A percentile compares a stretch with the other conserved stretches of the same genome.
phyloP scores from a whole-genome alignment of 2,888 invertebrate species.

The Pseudococcus jackbeardsleyi region DNA sequence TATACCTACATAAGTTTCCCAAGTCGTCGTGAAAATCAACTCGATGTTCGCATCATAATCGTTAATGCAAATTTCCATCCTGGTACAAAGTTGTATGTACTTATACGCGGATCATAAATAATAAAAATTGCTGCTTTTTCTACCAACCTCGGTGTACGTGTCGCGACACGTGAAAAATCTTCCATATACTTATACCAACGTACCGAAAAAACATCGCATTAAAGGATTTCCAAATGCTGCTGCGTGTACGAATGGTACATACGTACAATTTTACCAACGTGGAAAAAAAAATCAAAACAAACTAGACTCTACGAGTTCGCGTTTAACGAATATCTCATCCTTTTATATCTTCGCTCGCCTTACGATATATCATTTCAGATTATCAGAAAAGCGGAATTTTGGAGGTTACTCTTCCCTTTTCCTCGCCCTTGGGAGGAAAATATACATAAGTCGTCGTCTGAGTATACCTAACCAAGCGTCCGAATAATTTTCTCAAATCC shows the following conservation, averaged over 20 bases:
- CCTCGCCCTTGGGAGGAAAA: too few species aligned
- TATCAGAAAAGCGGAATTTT: constrained; percentile 42
- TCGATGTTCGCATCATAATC: constrained; percentile 8
- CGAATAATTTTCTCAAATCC: constrained; percentile 15
- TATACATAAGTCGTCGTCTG: too few species aligned
- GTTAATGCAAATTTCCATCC: constrained; percentile 23
- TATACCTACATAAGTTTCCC: neutral
- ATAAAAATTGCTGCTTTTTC: constrained; percentile 30
- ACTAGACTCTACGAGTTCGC: constrained; percentile 19
- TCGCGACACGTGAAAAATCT: constrained; percentile 49
- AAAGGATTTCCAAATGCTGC: constrained; percentile 33
- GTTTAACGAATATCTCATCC: constrained; percentile 34
- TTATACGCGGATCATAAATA: constrained; percentile 29
- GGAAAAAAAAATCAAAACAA: constrained; percentile 46
- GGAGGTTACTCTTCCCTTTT: neutral
- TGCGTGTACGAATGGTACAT: neutral
- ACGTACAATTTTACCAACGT: neutral
- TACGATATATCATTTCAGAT: constrained; percentile 41
- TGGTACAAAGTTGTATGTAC: constrained; percentile 14
- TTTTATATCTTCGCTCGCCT: neutral
- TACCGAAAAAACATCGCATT: constrained; percentile 44
- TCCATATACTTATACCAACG: constrained; percentile 5
- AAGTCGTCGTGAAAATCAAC: constrained; percentile 29
- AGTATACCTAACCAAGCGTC: neutral
- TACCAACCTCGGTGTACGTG: neutral